These are phyloP conservation scores for Schizaphis graminum DNA, from an alignment of 2,888 invertebrate species.

Conservation along the genomic window DNA sequence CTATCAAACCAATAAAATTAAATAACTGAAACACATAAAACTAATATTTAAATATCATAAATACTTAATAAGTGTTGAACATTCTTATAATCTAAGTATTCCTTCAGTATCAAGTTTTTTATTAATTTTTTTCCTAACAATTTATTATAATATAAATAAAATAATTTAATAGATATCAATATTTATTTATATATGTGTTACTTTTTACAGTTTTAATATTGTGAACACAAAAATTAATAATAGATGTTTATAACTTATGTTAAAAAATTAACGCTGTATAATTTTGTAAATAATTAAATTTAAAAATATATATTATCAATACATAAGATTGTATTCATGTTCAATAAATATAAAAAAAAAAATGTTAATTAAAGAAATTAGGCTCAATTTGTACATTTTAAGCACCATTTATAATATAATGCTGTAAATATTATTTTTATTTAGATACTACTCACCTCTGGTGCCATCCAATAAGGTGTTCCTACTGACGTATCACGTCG, in stretches of 20 bases:
- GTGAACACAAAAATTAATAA: not conserved
- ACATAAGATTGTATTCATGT: not conserved
- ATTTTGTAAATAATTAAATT: too few species aligned
- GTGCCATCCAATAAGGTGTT: constrained; percentile 88
- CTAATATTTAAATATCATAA: too few species aligned
- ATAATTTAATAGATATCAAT: not conserved
- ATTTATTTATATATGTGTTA: not conserved
- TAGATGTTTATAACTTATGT: not conserved
- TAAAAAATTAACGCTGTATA: too few species aligned
- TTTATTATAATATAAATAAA: not conserved
- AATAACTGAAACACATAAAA: not conserved
- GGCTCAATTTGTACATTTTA: not conserved
- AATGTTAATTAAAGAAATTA: not conserved
- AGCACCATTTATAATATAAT: not conserved
- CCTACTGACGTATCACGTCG: constrained; percentile 84
- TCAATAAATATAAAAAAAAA: too few species aligned
- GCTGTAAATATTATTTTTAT: not conserved
- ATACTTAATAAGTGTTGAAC: not conserved
- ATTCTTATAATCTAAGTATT: not conserved
- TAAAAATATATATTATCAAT: not conserved
- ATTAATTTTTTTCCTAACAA: not conserved
- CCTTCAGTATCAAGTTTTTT: not conserved
- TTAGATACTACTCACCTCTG: constrained; percentile 74
- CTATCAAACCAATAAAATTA: not conserved
- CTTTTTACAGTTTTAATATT: not conserved